These are phyloP conservation scores for Nesogale talazaci DNA, from an alignment of 2,113 vertebrate species.

Conservation along the genomic window DNA sequence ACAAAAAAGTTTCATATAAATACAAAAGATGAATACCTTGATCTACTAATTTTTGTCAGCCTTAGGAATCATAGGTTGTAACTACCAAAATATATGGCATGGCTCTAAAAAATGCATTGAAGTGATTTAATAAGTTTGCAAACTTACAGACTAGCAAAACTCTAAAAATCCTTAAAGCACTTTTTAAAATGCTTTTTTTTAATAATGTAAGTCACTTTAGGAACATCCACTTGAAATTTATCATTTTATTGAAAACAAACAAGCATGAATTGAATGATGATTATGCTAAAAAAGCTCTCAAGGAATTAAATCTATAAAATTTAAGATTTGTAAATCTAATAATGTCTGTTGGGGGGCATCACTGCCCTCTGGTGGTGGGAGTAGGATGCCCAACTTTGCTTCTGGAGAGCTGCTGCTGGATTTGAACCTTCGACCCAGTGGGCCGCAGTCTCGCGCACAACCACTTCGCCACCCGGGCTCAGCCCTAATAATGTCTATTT, in stretches of 20 bases:
- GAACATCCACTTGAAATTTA: slow-evolving; percentile 50
- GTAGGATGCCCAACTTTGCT: too few relatives aligned
- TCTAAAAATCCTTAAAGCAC: background rate
- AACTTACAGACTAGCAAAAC: background rate
- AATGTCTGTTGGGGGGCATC: too few relatives aligned
- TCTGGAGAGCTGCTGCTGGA: too few relatives aligned
- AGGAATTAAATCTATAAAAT: background rate
- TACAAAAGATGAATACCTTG: background rate
- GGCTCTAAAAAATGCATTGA: background rate
- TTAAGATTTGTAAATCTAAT: background rate
- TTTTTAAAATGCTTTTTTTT: slow-evolving; percentile 28
- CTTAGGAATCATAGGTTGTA: background rate
- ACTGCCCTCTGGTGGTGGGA: too few relatives aligned
- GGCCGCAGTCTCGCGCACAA: too few relatives aligned
- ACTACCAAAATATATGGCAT: background rate
- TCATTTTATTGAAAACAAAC: background rate
- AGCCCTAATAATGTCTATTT: too few relatives aligned
- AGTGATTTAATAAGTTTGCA: background rate
- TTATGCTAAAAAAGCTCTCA: background rate
- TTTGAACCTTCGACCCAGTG: too few relatives aligned
- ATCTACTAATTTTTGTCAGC: background rate
- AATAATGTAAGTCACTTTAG: slow-evolving; percentile 29
- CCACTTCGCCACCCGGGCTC: too few relatives aligned
- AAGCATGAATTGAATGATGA: background rate
- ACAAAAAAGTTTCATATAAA: background rate